phyloP scores from a whole-genome alignment of 2,113 vertebrate species.

The Brachirus orientalis region DNA sequence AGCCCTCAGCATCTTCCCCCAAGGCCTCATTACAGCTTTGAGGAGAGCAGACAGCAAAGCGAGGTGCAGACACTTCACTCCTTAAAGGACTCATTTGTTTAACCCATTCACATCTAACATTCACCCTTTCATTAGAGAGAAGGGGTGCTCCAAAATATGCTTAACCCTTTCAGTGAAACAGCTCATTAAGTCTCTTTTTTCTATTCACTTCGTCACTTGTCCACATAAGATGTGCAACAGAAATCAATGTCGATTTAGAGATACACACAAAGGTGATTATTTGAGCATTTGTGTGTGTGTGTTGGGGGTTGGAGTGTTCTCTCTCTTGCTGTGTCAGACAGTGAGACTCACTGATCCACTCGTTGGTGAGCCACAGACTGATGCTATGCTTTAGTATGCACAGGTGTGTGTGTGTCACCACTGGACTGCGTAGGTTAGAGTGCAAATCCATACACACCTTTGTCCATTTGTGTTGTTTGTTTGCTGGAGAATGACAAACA shows the following conservation, averaged over 20 bases:
- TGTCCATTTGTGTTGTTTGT: background rate
- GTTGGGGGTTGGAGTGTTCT: slow-evolving; percentile 17
- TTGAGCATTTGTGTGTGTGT: background rate
- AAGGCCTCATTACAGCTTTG: slow-evolving; percentile 74
- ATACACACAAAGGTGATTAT: background rate
- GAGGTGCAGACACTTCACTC: slow-evolving; percentile 56
- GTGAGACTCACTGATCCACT: slow-evolving; percentile 48
- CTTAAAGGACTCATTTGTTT: slow-evolving; percentile 47
- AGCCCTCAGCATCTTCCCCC: slow-evolving; percentile 69
- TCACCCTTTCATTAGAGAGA: background rate
- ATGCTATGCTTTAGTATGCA: slow-evolving; percentile 4
- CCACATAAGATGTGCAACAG: background rate
- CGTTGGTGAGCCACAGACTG: slow-evolving; percentile 24
- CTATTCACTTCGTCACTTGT: background rate
- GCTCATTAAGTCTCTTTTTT: slow-evolving; percentile 31
- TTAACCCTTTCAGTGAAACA: background rate
- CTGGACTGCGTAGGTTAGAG: background rate
- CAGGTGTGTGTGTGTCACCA: background rate
- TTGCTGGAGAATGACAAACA: background rate
- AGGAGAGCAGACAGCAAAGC: slow-evolving; percentile 42
- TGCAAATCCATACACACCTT: background rate
- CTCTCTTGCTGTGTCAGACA: slow-evolving; percentile 59
- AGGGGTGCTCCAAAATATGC: background rate
- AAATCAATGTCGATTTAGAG: background rate
- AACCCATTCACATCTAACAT: slow-evolving; percentile 32